Evolutionary conservation across 2,113 vertebrate genomes (phyloP).

Genomic region (Alces alces): DNA sequence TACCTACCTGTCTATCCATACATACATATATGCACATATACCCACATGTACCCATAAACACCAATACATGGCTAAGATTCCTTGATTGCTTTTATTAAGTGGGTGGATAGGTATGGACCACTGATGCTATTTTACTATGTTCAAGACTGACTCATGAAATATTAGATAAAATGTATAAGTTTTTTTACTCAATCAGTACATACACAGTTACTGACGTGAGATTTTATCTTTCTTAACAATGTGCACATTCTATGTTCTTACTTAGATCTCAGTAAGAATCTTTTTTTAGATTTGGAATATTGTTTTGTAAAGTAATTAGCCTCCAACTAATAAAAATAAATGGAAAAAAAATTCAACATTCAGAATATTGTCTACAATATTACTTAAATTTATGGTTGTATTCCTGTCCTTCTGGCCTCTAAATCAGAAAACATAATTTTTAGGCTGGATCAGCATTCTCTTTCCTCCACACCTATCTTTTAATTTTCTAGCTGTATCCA

Average conservation of each 20-base stretch:
- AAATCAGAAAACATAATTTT: background rate
- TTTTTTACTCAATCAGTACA: background rate
- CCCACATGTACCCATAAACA: background rate
- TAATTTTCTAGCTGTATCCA: background rate
- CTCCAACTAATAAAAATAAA: too few relatives aligned
- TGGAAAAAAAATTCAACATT: background rate
- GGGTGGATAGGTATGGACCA: background rate
- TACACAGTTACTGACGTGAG: background rate
- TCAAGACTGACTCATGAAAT: background rate
- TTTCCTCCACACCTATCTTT: background rate
- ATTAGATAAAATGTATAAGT: background rate
- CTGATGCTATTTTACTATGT: background rate
- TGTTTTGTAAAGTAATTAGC: background rate
- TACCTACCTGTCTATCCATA: background rate
- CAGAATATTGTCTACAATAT: background rate
- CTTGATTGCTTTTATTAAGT: background rate
- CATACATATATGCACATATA: background rate
- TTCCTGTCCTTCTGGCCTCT: background rate
- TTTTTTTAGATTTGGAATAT: background rate
- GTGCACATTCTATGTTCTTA: background rate
- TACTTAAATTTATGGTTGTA: background rate
- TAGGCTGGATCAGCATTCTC: background rate
- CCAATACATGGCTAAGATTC: background rate
- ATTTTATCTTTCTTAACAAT: background rate
- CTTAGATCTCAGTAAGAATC: background rate